A percentile compares a stretch with the other conserved stretches of the same genome.
These are phyloP conservation scores for Catajapyx aquilonaris DNA, from an alignment of 1,140 invertebrate genomes.

Conservation along the genomic window DNA sequence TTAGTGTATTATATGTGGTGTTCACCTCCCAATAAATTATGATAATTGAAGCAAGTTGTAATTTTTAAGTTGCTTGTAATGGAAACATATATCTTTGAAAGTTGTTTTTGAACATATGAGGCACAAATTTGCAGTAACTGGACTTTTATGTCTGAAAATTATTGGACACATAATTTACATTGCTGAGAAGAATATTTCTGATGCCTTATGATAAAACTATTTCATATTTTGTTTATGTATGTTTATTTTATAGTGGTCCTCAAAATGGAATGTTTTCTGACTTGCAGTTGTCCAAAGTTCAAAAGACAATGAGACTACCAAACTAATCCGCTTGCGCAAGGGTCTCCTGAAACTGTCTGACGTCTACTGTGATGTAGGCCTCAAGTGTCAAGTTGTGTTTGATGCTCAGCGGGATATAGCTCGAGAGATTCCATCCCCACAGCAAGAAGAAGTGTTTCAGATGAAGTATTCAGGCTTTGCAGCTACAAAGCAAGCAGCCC, in stretches of 20 bases:
- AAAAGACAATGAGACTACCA: conserved; percentile 30
- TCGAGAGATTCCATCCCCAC: too few relatives aligned
- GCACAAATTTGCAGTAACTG: neutral
- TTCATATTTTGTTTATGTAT: neutral
- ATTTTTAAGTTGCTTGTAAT: too few relatives aligned
- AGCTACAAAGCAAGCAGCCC: too few relatives aligned
- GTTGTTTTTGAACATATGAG: neutral
- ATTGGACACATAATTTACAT: neutral
- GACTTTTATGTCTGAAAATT: neutral
- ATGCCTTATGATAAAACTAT: neutral
- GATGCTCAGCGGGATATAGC: too few relatives aligned
- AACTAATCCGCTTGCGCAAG: conserved; percentile 28
- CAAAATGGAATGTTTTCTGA: neutral
- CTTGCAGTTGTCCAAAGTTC: conserved; percentile 25
- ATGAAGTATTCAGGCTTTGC: too few relatives aligned
- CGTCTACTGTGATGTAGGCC: too few relatives aligned
- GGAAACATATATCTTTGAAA: conserved; percentile 1
- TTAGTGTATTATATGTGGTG: neutral
- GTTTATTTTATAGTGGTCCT: neutral
- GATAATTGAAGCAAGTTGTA: too few relatives aligned
- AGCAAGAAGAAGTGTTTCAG: too few relatives aligned
- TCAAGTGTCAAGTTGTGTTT: too few relatives aligned
- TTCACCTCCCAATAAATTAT: neutral
- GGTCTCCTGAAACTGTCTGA: too few relatives aligned
- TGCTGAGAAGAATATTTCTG: neutral